Conservation (phyloP, 2,797 vertebrate species). For the Ptychadena robeensis region DNA sequence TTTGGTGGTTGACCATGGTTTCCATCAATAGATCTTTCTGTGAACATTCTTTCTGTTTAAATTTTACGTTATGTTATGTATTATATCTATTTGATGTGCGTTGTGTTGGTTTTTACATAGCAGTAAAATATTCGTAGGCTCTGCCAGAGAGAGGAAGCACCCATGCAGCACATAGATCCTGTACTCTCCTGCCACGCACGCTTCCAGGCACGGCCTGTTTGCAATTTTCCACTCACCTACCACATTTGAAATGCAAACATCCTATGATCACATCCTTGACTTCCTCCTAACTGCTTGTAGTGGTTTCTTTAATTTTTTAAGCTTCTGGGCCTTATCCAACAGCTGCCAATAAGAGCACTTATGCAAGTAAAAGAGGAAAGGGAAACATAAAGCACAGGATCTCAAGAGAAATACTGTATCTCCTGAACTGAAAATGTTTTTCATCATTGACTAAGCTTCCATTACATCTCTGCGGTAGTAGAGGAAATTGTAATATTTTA, state of each 20-base stretch:
- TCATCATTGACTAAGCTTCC: constrained; percentile 37
- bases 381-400: constrained; percentile 60
- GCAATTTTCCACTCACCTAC: constrained; percentile 77
- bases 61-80: too few species aligned
- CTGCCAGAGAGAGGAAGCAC: background rate
- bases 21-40: too few species aligned
- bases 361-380: constrained; percentile 68
- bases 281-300: constrained; percentile 76
- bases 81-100: too few species aligned
- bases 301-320: constrained; percentile 85
- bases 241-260: constrained; percentile 70
- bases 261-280: constrained; percentile 72
- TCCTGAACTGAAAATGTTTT: constrained; percentile 37
- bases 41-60: too few species aligned
- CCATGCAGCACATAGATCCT: constrained; percentile 64
- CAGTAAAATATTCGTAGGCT: constrained; percentile 24
- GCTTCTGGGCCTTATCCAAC: constrained; percentile 77
- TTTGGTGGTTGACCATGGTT: too few species aligned
- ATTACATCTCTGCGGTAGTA: constrained; percentile 18
- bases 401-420: constrained; percentile 57
- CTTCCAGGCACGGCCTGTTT: constrained; percentile 71
- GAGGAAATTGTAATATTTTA: constrained; percentile 13
- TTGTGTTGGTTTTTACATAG: background rate
- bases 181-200: constrained; percentile 55
- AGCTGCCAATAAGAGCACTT: constrained; percentile 75